Base-by-base conservation (phyloP, 2,797 vertebrate species). In the Phoebastria nigripes region DNA sequence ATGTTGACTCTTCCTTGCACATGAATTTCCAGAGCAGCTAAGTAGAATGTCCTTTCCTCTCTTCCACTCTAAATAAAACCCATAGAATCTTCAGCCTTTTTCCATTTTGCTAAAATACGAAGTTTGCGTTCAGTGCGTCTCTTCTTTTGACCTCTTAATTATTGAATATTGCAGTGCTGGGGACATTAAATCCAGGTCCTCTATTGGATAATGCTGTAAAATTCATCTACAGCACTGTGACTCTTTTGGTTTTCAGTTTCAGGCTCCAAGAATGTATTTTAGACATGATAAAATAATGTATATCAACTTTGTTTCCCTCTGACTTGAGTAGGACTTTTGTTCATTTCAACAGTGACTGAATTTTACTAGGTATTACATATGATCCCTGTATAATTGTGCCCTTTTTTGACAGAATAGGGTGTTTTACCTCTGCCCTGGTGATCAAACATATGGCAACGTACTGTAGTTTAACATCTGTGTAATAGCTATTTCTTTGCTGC, bases 401-500 rank as follows among this genome's bases (percentile, higher is more conserved):
- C 16, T 72, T 93, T 90, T 93, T 63, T 65, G 42, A 59, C 29
- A 72, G 56, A 85, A 70, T 6, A 80, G 51, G 58, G 46, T 29
- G 20, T 93, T 94, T 95, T 90, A 95, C 72, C n/a, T 89, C 72
- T 95, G 89, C 78, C 80, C 76, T 73, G 24, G 13, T 94, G 91
- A 97, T 97, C 90, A 97, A 96, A 93, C 42, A n/a, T 67, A 73
- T 17, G 37, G 72, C 78, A 94, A 93, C 8, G 25, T 61, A 41
- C 49, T 82, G 51, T 83, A 86, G 69, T 91, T 94, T 97, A 95
- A 94, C 51, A 91, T 88, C 39, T 80, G 33, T 87, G 22, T 63
- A 84, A 96, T 91, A 93, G 67, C 65, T 91, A 33, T 97, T 95
- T 93, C 91, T 96, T 96, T 95, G 84, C 91, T 97, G 71, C 84